Evolutionary conservation across 2,797 vertebrate genomes (phyloP), one percentile per base, ranked within the genome.

Genomic region (Notolepis coatsorum): DNA sequence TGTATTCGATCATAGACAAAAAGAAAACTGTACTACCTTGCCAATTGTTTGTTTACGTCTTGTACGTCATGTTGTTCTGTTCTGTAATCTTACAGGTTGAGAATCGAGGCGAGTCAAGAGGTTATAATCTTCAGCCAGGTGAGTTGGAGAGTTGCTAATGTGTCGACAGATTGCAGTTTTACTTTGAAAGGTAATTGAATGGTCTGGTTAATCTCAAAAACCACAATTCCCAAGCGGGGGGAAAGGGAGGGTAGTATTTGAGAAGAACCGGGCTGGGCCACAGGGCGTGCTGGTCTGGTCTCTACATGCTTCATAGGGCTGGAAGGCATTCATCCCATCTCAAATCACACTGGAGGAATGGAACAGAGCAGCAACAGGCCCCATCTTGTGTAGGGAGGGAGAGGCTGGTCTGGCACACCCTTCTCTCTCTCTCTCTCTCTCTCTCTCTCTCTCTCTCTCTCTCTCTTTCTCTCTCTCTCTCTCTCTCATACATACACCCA

Each of bases 301-400:
- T 83, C 39, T 61, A 65, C 73, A 64, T 74, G 80, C 83, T 69
- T 70, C 45, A 62, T 62, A 73, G 46, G 59, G 43, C n/a, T 35
- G 52, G 61, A 62, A 24, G 23, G 59, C 67, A 61, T 68, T 83
- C 35, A 65, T 56, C 46, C 23, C 4, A 39, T 49, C 66, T 79
- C 57, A 65, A 69, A 80, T 65, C 55, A 51, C 67, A 75, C 48
- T 64, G 69, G 50, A 65, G 73, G 53, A 62, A 73, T 69, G 73
- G 30, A 61, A 81, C 61, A 27, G 51, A 18, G 48, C 4, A 10
- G 48, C 62, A 76, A 71, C 88, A 88, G 79, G 90, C 90, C 76
- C 66, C 49, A 55, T 86, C 90, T 89, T 84, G 90, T 78, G 79
- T 61, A 66, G 81, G 84, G 76, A 66, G 81, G 84, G 76, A 85